phyloP scores from a whole-genome alignment of 2,113 vertebrate species.

The Nannospalax galili region DNA sequence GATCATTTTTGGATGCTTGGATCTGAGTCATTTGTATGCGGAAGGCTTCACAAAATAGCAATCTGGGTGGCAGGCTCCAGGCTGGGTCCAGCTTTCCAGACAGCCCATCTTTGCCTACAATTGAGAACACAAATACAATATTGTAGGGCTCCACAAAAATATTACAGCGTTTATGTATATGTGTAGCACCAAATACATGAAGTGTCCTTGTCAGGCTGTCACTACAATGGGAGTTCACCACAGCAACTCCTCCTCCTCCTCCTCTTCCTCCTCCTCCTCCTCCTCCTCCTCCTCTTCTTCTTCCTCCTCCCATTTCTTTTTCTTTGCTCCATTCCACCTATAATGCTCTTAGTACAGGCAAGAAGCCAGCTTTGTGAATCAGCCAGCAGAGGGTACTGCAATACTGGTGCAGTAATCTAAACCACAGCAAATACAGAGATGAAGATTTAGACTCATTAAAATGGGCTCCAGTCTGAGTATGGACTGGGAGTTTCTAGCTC shows the following conservation, averaged over 20 bases:
- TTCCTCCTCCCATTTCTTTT: not conserved
- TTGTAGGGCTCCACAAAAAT: conserved; percentile 64
- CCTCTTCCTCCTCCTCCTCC: too few species aligned
- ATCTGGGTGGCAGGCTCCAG: conserved; percentile 70
- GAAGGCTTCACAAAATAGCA: conserved; percentile 73
- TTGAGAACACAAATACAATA: conserved; percentile 55
- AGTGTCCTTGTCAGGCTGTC: conserved; percentile 48
- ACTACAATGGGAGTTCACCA: not conserved
- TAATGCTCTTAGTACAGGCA: not conserved
- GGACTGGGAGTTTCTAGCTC: not conserved
- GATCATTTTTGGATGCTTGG: conserved; percentile 75
- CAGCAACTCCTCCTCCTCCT: not conserved
- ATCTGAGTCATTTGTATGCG: conserved; percentile 74
- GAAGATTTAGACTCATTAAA: conserved; percentile 19
- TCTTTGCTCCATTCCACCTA: not conserved
- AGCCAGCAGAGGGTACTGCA: conserved; percentile 68
- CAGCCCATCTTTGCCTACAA: conserved; percentile 66
- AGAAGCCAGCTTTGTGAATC: conserved; percentile 36
- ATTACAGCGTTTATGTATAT: conserved; percentile 63
- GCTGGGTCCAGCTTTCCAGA: conserved; percentile 67
- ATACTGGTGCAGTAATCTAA: conserved; percentile 54
- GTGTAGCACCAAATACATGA: conserved; percentile 70
- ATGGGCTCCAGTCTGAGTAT: not conserved
- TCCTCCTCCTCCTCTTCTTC: not conserved
- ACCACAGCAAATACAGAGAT: not conserved